Evolutionary conservation across 2,797 vertebrate genomes (phyloP).

Genomic region (Florisuga fusca): DNA sequence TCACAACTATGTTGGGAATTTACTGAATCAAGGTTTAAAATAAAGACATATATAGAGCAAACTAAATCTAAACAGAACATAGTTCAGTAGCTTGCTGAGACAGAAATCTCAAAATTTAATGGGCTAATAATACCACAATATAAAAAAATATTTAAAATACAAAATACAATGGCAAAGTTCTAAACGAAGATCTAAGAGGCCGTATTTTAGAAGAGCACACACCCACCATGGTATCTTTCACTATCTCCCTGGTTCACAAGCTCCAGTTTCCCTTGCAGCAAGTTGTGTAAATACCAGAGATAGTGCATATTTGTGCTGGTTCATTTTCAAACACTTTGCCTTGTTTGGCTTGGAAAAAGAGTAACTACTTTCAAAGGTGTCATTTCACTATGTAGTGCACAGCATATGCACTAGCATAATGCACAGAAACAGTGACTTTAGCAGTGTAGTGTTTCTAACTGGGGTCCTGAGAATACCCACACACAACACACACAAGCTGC

Average conservation of each 20-base stretch:
- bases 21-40: neutral
- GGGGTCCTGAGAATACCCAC: neutral
- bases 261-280: neutral
- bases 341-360: conserved; percentile 40
- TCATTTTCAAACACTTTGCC: conserved; percentile 39
- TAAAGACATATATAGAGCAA: fast-evolving
- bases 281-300: conserved; percentile 42
- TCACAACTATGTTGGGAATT: neutral
- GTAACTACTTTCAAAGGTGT: neutral
- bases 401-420: fast-evolving
- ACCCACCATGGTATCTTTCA: neutral
- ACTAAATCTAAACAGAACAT: neutral
- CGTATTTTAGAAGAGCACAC: neutral
- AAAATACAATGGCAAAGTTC: neutral
- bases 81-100: neutral
- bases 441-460: neutral
- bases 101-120: neutral
- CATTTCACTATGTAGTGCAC: neutral
- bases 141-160: neutral
- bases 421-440: neutral
- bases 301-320: conserved; percentile 26
- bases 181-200: neutral
- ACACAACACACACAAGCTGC: neutral
- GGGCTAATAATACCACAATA: neutral
- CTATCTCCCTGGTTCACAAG: neutral